Evolutionary conservation across 23 tunicate genomes (phyloP), one percentile per base, ranked within the genome.

Genomic region (Phallusia fumigata): DNA sequence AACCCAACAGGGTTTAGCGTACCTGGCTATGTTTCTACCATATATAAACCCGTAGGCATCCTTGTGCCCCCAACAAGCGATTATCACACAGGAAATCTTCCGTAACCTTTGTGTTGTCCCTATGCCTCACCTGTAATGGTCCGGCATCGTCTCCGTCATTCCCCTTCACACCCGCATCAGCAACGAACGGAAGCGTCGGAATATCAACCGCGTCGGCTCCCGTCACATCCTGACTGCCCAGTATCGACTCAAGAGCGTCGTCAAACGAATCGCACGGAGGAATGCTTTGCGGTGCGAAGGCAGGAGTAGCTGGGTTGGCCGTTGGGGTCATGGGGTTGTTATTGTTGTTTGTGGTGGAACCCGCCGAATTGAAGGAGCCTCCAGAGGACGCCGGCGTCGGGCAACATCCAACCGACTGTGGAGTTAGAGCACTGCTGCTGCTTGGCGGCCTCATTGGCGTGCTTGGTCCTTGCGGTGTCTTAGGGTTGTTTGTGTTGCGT

Each of bases 401-500:
- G 16, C 69, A 58, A 13, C 69, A 58, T 21, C 69, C 76, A 19
- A 65, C 32, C 30, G 89, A 86, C 31, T 86, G 89, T 22, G 83
- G 83, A 34, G 78, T 79, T 1, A 78, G 69, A 21, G 82, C 81
- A 74, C 30, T 75, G 76, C 79, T 79, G 83, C 80, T 82, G 69
- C 83, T 79, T 8, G 77, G 79, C 0, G 84, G 89, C 16, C 77
- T 44, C 30, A 86, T 28, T 31, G 89, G 89, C 22, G 77, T 86
- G 33, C 76, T 51, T 19, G 89, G 84, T 34, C 53, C 86, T 49
- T 50, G 86, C 19, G 79, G 72, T 2, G 80, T 83, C 40, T 83
- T 83, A 5, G 79, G 76, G 72, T 74, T 83, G 0, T 30, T 78
- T 24, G 35, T 33, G 64, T 65, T 24, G 22, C 87, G 87, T 12